These are phyloP conservation scores for Bergia puertoricense DNA, from an alignment of 92 coral and sea anemone species.

Conservation along the genomic window DNA sequence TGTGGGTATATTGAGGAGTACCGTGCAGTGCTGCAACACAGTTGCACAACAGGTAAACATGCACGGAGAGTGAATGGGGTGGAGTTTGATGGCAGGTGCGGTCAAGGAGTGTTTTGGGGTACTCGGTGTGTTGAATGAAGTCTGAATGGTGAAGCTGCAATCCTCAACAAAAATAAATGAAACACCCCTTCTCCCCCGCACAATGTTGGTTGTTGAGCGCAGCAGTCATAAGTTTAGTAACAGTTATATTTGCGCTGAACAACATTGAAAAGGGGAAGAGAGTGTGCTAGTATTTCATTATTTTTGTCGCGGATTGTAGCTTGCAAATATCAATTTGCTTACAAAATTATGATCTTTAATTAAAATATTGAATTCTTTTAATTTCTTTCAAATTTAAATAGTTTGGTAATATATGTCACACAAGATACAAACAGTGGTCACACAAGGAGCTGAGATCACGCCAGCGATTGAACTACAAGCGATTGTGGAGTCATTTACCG, in stretches of 20 bases:
- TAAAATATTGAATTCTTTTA: neutral
- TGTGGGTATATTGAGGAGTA: conserved; percentile 60
- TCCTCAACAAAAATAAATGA: no score
- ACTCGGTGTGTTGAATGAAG: no score
- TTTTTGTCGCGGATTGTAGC: neutral
- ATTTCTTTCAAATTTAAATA: conserved; percentile 7
- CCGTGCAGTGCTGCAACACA: conserved; percentile 57
- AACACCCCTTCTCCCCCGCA: no score
- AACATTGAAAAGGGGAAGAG: no score
- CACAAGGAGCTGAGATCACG: conserved; percentile 77
- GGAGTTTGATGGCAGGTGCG: no score
- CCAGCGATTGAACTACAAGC: conserved; percentile 82
- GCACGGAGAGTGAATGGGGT: neutral
- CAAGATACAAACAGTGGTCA: conserved; percentile 74
- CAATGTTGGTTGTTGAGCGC: no score
- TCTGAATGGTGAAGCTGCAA: no score
- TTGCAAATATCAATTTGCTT: neutral
- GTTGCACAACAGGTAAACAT: conserved; percentile 71
- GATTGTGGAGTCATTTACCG: conserved; percentile 72
- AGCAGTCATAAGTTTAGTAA: no score
- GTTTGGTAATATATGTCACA: conserved; percentile 61
- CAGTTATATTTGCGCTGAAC: no score
- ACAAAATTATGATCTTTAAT: neutral
- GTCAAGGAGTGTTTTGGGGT: no score
- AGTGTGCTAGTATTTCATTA: no score